A percentile compares a stretch with the other conserved stretches of the same genome.
Evolutionary conservation across 2,888 invertebrate genomes (phyloP).

Genomic region (Macropis europaea): DNA sequence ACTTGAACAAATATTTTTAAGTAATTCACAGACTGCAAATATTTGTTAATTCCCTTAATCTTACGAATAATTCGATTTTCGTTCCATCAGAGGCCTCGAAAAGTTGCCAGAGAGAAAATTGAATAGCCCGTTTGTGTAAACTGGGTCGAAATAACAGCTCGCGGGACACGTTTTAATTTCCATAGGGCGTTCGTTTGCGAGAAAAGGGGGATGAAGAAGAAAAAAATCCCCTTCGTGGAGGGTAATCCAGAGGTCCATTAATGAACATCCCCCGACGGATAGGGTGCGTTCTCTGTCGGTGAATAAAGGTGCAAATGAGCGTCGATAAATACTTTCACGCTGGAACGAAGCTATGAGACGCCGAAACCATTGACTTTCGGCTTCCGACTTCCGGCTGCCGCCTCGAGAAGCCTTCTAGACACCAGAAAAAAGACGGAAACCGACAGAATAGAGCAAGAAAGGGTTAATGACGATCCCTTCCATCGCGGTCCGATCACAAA

Average conservation of each 20-base stretch:
- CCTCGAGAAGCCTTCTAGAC: neutral
- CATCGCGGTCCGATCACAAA: neutral
- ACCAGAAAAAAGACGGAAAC: neutral
- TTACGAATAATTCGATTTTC: too few relatives aligned
- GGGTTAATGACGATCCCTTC: conserved; percentile 5
- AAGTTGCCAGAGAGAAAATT: too few relatives aligned
- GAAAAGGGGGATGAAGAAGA: neutral
- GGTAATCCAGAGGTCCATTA: neutral
- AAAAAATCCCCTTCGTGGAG: neutral
- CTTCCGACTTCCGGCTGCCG: neutral
- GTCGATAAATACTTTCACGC: conserved; percentile 30
- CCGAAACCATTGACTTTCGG: conserved; percentile 12
- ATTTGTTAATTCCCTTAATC: too few relatives aligned
- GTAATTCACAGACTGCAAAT: too few relatives aligned
- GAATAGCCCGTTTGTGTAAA: too few relatives aligned
- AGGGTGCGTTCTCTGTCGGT: neutral
- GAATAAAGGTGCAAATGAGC: conserved; percentile 17
- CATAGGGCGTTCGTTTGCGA: too few relatives aligned
- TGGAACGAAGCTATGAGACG: neutral
- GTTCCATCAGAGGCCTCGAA: too few relatives aligned
- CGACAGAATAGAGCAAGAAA: neutral
- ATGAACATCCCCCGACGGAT: neutral
- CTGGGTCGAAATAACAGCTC: too few relatives aligned
- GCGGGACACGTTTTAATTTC: too few relatives aligned
- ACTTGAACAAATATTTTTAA: too few relatives aligned